Base-by-base conservation (phyloP, 1,140 invertebrate species). In the Epicauta chinensis region DNA sequence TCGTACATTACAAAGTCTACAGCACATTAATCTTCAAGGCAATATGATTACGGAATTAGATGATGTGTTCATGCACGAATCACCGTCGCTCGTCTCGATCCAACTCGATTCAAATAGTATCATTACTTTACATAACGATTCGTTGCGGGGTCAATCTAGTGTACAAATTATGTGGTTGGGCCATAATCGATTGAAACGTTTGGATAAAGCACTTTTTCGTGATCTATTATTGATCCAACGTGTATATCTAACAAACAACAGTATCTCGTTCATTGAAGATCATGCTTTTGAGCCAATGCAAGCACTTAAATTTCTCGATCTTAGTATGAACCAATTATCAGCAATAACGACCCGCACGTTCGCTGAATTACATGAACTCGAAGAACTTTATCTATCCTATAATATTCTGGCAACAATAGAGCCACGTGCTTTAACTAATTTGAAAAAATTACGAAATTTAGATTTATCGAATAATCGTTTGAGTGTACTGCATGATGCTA, bases 111-210 rank as follows among this genome's bases (percentile, higher is more conserved):
- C 83, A 44, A 97, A 96, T 70, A 81, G 81, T 56, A 79, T 96
- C 44, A 78, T 76, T 13, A 75, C 80, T 5, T 70, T 96, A 16
- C 86, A 91, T 66, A 84, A 86, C 62, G 82, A 84, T 61, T 87
- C 88, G 1, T 77, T 94, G 13, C 71, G 79, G 16, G 85, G 86
- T 2, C 88, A 91, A 68, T 81, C 80, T 1, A 85, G 83, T 53
- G 82, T 92, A 11, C 83, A 90, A 68, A 89, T 91, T 51, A 84
- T 93, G 78, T 91, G 89, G 87, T 71, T 93, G 11, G 83, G 86
- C 23, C 82, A 91, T 69, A 93, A 93, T 67, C 81, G 83, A 61
- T 70, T 93, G 37, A 81, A 78, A n/a, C 75, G 80, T 47, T 71
- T 93, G 14, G 83, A 85, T 44, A 76, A 79, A 5, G 78, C 81